Conservation (phyloP, 2,113 vertebrate species). For the Arothron firmamentum region DNA sequence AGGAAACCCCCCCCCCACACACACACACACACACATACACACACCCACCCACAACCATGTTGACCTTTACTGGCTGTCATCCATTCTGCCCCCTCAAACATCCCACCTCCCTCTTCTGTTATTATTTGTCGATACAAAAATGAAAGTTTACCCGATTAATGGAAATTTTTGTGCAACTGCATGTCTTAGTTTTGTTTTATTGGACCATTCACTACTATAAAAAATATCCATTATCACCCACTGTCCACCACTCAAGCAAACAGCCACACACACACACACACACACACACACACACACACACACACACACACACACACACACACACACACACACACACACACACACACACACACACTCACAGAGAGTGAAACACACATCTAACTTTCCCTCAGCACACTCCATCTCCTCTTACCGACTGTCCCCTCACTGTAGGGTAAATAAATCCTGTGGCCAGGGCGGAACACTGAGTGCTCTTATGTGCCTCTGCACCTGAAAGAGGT, state of each 20-base stretch:
- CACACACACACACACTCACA: constrained; percentile 17
- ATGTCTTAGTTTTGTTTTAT: background rate
- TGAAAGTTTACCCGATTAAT: background rate
- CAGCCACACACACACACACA: constrained; percentile 6
- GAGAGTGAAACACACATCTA: constrained; percentile 20
- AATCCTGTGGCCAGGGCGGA: constrained; percentile 59
- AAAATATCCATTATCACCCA: constrained; percentile 13
- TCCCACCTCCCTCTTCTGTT: background rate
- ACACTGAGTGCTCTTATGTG: constrained; percentile 62
- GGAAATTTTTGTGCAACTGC: no score
- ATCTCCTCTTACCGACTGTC: constrained; percentile 40
- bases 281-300: constrained; percentile 9
- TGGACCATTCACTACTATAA: constrained; percentile 16
- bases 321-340: background rate
- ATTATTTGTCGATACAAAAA: constrained; percentile 14
- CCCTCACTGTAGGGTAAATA: constrained; percentile 60
- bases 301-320: no score
- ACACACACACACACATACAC: no score
- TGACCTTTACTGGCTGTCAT: constrained; percentile 24
- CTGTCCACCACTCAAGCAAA: constrained; percentile 32
- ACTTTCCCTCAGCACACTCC: constrained; percentile 31
- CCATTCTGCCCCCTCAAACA: constrained; percentile 22
- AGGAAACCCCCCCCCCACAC: constrained; percentile 44
- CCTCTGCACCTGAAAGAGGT: constrained; percentile 43
- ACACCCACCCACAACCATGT: constrained; percentile 15